A percentile compares a stretch with the other conserved stretches of the same genome.
Evolutionary conservation across 2,113 vertebrate species (phyloP).

Genomic region (Dipodomys ordii): DNA sequence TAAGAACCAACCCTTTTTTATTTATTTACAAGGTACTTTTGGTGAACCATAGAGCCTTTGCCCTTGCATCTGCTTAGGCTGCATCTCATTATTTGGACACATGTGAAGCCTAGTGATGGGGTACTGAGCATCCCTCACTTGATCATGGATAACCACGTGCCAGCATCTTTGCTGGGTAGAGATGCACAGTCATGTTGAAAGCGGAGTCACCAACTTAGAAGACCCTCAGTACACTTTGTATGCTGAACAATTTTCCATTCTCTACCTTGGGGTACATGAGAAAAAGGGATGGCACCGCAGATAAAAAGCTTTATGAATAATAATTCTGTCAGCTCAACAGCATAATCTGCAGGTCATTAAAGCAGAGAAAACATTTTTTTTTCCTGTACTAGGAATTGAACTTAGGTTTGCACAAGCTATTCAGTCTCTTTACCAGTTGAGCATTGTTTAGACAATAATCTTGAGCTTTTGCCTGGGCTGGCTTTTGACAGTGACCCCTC

Average conservation of each 20-base stretch:
- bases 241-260: background rate
- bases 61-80: background rate
- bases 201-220: background rate
- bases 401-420: too few species aligned
- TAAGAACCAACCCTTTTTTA: background rate
- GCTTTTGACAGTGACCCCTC: too few species aligned
- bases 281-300: background rate
- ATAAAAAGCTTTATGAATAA: background rate
- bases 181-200: background rate
- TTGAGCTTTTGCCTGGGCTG: too few species aligned
- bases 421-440: too few species aligned
- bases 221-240: background rate
- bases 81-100: background rate
- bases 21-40: background rate
- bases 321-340: background rate
- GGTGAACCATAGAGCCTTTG: background rate
- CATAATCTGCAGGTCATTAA: background rate
- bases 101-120: background rate
- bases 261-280: background rate
- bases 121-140: background rate
- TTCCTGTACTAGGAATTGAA: too few species aligned
- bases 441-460: too few species aligned
- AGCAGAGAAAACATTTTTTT: background rate
- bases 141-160: background rate
- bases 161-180: background rate